A percentile compares a stretch with the other conserved stretches of the same genome.
phyloP scores from a whole-genome alignment of 2,113 vertebrate species.

The Rhipidura dahli region DNA sequence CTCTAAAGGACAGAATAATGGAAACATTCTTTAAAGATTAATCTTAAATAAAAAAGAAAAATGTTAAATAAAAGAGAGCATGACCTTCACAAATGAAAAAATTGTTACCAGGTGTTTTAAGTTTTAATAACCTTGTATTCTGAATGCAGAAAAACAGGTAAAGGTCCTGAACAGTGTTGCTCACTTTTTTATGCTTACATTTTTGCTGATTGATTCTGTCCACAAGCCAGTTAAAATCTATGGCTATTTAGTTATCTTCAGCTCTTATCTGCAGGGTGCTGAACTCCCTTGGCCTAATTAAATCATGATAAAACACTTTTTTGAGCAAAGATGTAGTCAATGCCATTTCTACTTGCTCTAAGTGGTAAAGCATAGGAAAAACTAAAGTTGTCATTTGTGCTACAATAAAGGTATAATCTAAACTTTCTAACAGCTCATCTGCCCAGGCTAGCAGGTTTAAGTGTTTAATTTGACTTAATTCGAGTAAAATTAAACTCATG shows the following conservation, averaged over 20 bases:
- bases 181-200: neutral
- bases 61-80: neutral
- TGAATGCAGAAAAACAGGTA: neutral
- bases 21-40: neutral
- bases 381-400: neutral
- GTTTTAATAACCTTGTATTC: neutral
- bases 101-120: neutral
- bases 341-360: neutral
- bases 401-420: neutral
- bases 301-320: neutral
- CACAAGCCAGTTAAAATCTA: neutral
- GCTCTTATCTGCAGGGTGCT: neutral
- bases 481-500: too few relatives aligned
- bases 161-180: neutral
- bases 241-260: neutral
- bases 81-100: neutral
- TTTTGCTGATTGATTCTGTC: neutral
- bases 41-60: neutral
- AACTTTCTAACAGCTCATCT: neutral
- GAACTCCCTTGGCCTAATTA: neutral
- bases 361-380: neutral
- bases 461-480: neutral
- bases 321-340: neutral
- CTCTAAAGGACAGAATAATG: neutral
- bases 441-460: neutral